These are phyloP conservation scores for Nothocercus julius DNA, from an alignment of 2,113 vertebrate species.

Conservation along the genomic window DNA sequence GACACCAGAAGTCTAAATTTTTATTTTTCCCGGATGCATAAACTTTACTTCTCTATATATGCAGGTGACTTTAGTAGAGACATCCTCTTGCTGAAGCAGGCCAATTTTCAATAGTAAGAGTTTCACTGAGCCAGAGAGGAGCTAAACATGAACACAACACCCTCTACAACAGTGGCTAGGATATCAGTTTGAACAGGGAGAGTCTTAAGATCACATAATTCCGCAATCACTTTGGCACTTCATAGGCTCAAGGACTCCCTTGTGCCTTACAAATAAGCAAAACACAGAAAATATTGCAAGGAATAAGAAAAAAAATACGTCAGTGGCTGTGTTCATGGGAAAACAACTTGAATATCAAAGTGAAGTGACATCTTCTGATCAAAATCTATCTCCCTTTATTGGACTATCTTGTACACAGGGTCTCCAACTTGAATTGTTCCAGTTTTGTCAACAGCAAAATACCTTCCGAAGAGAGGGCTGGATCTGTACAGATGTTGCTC, in stretches of 20 bases:
- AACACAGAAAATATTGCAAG: background rate
- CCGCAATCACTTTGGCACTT: background rate
- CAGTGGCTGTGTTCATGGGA: background rate
- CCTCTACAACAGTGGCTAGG: background rate
- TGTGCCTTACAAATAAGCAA: background rate
- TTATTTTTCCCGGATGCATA: background rate
- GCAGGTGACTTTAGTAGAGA: background rate
- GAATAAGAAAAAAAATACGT: background rate
- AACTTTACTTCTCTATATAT: background rate
- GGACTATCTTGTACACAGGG: slow-evolving; percentile 82
- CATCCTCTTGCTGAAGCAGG: background rate
- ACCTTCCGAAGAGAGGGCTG: slow-evolving; percentile 86
- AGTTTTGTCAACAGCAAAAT: slow-evolving; percentile 81
- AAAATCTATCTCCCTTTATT: background rate
- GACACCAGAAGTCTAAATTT: background rate
- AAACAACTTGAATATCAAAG: background rate
- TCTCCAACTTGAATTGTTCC: slow-evolving; percentile 87
- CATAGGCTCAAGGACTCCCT: background rate
- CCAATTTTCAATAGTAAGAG: background rate
- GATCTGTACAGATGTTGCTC: slow-evolving; percentile 82
- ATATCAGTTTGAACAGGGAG: background rate
- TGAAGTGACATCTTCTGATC: background rate
- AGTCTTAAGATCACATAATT: background rate
- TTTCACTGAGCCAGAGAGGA: background rate
- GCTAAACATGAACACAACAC: background rate